Evolutionary conservation across 2,113 vertebrate species (phyloP).

Genomic region (Oryzias javanicus): DNA sequence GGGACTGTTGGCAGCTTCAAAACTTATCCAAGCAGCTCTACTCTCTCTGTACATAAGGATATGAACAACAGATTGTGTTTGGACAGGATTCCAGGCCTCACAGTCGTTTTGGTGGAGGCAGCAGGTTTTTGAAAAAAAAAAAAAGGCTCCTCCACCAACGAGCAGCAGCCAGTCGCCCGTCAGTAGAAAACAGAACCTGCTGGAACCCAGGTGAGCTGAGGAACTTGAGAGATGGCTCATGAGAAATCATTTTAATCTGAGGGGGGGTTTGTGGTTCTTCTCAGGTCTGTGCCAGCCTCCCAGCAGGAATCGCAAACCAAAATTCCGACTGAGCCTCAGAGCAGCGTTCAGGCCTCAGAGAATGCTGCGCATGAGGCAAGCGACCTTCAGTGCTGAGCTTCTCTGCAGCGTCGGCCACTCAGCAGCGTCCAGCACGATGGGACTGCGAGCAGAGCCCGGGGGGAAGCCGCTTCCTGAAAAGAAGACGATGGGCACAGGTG

Average conservation of each 20-base stretch:
- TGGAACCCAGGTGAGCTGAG: conserved; percentile 26
- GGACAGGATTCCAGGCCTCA: conserved; percentile 29
- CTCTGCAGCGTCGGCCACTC: conserved; percentile 6
- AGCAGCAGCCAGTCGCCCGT: conserved; percentile 40
- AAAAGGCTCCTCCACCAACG: conserved; percentile 40
- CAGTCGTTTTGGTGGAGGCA: conserved; percentile 52
- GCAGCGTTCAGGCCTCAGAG: no score
- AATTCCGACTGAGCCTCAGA: no score
- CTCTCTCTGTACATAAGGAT: no score
- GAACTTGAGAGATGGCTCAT: no score
- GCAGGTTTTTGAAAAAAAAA: conserved; percentile 83
- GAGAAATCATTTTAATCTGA: no score
- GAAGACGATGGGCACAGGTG: conserved; percentile 23
- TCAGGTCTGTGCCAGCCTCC: conserved; percentile 30
- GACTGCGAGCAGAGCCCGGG: conserved; percentile 13
- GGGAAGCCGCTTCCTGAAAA: conserved; percentile 70
- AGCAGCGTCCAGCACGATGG: conserved; percentile 21
- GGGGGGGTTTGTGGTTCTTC: not conserved
- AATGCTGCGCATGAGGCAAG: no score
- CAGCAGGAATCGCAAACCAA: conserved; percentile 39
- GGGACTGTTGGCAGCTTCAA: no score
- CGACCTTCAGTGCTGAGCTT: not conserved
- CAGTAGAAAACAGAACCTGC: conserved; percentile 3
- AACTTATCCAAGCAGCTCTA: no score
- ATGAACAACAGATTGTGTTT: no score